phyloP scores from a whole-genome alignment of 2,888 invertebrate species.

The Biston stratarius region DNA sequence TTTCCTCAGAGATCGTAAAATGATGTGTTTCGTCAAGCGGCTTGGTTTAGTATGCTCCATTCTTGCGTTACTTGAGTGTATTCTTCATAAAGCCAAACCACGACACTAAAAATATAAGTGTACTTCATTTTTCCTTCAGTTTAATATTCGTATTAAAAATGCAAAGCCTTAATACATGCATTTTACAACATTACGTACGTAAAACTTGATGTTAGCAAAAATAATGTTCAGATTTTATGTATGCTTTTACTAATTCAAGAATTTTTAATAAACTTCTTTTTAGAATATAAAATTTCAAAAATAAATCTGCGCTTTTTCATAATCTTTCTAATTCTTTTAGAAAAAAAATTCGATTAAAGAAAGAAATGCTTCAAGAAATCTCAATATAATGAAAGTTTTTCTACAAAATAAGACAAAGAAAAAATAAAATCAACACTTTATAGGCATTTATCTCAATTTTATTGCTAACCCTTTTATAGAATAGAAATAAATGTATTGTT shows the following conservation, averaged over 20 bases:
- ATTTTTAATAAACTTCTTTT: slow-evolving; percentile 28
- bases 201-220: slow-evolving; percentile 17
- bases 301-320: slow-evolving; percentile 6
- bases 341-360: slow-evolving; percentile 3
- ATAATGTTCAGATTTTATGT: slow-evolving; percentile 29
- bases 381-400: slow-evolving; percentile 3
- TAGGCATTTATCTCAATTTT: slow-evolving; percentile 20
- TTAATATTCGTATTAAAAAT: slow-evolving; percentile 27
- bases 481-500: slow-evolving; percentile 11
- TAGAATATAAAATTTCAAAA: slow-evolving; percentile 8
- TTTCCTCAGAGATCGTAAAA: slow-evolving; percentile 11
- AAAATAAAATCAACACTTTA: slow-evolving; percentile 8
- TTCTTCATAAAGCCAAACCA: slow-evolving; percentile 13
- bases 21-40: slow-evolving; percentile 3
- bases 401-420: slow-evolving; percentile 1
- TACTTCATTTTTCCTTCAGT: slow-evolving; percentile 10
- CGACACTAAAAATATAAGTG: slow-evolving; percentile 15
- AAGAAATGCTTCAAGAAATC: neutral
- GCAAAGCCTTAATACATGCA: slow-evolving; percentile 20
- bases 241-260: slow-evolving; percentile 27
- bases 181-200: slow-evolving; percentile 28
- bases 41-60: slow-evolving; percentile 19
- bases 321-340: neutral
- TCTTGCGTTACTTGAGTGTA: neutral
- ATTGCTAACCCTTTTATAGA: slow-evolving; percentile 15